phyloP scores from a whole-genome alignment of 1,140 invertebrate genomes.

The Pectinophora gossypiella region DNA sequence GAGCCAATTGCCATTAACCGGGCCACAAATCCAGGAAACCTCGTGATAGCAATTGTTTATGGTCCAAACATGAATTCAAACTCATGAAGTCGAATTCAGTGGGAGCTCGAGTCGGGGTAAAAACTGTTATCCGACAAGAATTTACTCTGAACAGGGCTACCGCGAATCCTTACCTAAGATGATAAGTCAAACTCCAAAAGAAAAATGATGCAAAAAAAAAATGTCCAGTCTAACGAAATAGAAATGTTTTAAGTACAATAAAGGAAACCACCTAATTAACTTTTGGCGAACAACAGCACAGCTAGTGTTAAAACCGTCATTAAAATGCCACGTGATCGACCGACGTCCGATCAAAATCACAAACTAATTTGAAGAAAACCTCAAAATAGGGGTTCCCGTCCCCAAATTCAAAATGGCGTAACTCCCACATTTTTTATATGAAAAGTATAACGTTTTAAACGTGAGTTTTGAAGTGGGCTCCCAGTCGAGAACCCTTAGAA shows the following conservation, averaged over 20 bases:
- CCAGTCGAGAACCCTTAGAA: neutral
- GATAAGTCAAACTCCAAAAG: too few relatives aligned
- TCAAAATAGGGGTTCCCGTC: neutral
- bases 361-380: constrained; percentile 3
- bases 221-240: too few relatives aligned
- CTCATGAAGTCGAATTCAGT: too few relatives aligned
- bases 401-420: neutral
- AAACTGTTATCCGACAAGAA: too few relatives aligned
- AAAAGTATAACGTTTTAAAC: neutral
- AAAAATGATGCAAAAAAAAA: too few relatives aligned
- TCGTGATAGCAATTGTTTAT: too few relatives aligned
- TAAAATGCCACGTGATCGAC: neutral
- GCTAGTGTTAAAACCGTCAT: neutral
- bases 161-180: too few relatives aligned
- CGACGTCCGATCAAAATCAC: neutral
- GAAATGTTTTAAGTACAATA: neutral
- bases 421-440: neutral
- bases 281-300: neutral
- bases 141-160: too few relatives aligned
- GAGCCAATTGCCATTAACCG: too few relatives aligned
- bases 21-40: too few relatives aligned
- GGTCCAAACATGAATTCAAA: too few relatives aligned
- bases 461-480: neutral
- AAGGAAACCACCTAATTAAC: neutral
- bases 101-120: too few relatives aligned